These are phyloP conservation scores for Ovibos moschatus DNA, from an alignment of 2,113 vertebrate species.

Conservation along the genomic window DNA sequence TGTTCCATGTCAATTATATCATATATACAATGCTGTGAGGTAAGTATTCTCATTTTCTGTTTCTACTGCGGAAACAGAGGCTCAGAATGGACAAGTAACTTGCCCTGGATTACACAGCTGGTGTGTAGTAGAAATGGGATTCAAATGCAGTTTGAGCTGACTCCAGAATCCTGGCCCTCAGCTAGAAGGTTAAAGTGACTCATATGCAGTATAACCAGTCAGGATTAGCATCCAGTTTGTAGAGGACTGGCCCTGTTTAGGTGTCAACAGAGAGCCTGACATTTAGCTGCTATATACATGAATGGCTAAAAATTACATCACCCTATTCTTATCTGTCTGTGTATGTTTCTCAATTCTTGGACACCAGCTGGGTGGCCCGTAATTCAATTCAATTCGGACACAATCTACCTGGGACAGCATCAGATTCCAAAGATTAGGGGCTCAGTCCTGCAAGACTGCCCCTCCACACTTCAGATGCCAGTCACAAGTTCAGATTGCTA, in stretches of 20 bases:
- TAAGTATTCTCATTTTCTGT: not conserved
- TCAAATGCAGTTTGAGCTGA: not conserved
- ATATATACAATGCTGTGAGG: not conserved
- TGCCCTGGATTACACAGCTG: not conserved
- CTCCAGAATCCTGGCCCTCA: not conserved
- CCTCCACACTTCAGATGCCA: not conserved
- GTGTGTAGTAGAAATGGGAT: not conserved
- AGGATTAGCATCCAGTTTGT: not conserved
- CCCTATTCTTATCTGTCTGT: not conserved
- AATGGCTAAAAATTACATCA: not conserved
- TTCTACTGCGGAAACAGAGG: not conserved
- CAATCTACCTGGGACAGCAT: not conserved
- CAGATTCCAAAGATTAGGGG: not conserved
- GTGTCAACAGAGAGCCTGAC: not conserved
- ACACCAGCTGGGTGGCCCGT: not conserved
- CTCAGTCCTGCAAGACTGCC: not conserved
- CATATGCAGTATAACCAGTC: no score
- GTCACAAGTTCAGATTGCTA: not conserved
- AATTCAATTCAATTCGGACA: not conserved
- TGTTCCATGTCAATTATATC: not conserved
- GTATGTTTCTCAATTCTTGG: not conserved
- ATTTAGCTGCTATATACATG: not conserved
- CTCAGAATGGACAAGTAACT: not conserved
- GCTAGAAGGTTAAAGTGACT: not conserved
- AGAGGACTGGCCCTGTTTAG: not conserved